Conservation (phyloP, 2,113 vertebrate genomes). For the Stictonetta naevosa region DNA sequence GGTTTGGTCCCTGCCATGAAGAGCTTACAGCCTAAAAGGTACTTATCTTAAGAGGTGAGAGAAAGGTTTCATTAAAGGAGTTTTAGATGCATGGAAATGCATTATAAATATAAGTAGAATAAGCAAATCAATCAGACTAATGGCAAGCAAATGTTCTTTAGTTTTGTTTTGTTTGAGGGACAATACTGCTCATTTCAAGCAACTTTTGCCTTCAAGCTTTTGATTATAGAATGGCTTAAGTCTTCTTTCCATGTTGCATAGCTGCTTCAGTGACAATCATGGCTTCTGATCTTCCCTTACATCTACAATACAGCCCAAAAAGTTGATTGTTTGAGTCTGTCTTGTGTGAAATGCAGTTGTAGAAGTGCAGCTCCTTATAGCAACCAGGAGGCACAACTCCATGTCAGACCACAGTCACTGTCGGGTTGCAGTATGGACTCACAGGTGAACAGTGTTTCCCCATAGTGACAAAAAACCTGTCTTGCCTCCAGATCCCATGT, state of each 20-base stretch:
- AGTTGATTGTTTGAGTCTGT: background rate
- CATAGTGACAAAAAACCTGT: accelerated
- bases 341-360: background rate
- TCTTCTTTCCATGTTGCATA: background rate
- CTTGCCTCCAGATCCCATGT: accelerated
- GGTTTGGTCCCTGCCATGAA: background rate
- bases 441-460: background rate
- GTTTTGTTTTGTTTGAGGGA: background rate
- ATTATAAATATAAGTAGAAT: background rate
- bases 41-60: background rate
- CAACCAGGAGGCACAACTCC: background rate
- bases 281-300: background rate
- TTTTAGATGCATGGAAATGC: slow-evolving; percentile 19
- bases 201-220: background rate
- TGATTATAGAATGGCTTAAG: background rate
- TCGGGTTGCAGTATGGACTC: accelerated
- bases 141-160: background rate
- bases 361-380: background rate
- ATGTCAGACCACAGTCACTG: background rate
- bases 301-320: background rate
- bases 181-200: background rate
- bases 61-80: slow-evolving; percentile 15
- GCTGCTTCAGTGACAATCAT: background rate
- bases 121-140: slow-evolving; percentile 6
- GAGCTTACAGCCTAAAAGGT: background rate